These are phyloP conservation scores for Cyanoramphus novaezelandiae DNA, from an alignment of 2,113 vertebrate genomes.

Conservation along the genomic window DNA sequence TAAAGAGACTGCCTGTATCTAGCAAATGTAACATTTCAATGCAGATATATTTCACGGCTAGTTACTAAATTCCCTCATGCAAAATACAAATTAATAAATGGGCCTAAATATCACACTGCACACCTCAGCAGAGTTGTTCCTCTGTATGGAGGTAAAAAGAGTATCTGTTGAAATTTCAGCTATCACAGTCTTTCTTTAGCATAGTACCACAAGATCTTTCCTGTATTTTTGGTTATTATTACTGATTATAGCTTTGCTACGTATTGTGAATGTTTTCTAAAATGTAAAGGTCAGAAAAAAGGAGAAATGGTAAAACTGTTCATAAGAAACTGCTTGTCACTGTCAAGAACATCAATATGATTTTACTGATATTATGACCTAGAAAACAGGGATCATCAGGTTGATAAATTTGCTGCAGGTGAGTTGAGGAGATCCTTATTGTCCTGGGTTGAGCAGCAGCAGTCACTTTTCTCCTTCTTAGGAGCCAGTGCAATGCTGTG, in stretches of 20 bases:
- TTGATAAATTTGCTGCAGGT: not conserved
- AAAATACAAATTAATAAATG: slow-evolving; percentile 52
- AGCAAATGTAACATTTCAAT: slow-evolving; percentile 1
- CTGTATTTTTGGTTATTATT: not conserved
- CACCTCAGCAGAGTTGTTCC: not conserved
- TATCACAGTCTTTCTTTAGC: not conserved
- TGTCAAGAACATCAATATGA: not conserved
- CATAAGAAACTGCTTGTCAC: not conserved
- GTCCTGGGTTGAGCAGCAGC: too few relatives aligned
- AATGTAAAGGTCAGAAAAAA: not conserved
- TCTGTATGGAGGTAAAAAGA: not conserved
- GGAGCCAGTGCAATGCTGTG: too few relatives aligned
- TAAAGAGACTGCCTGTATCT: not conserved
- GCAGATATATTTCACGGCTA: slow-evolving; percentile 10
- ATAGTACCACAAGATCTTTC: not conserved
- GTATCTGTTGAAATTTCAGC: not conserved
- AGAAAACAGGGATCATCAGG: not conserved
- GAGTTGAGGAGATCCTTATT: not conserved
- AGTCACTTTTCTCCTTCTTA: too few relatives aligned
- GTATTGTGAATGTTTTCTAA: not conserved
- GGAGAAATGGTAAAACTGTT: not conserved
- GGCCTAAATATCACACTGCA: not conserved
- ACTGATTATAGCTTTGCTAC: not conserved
- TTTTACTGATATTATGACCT: not conserved
- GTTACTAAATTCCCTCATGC: slow-evolving; percentile 26